These are phyloP conservation scores for Drosophila burlai DNA, from an alignment of 1,140 invertebrate species.

Conservation along the genomic window DNA sequence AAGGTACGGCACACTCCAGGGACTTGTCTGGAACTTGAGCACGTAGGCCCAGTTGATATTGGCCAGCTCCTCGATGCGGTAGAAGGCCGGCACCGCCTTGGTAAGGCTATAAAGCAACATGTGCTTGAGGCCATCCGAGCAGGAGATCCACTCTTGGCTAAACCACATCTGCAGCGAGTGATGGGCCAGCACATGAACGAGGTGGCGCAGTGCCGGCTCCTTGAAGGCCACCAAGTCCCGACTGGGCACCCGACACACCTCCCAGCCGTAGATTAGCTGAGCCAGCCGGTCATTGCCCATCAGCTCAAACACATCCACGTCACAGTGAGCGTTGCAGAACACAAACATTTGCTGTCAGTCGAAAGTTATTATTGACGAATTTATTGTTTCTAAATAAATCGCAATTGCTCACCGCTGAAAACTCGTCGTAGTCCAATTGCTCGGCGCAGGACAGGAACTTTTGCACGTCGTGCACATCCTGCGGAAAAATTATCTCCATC, in stretches of 20 bases:
- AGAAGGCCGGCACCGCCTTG: constrained; percentile 35
- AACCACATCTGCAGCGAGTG: constrained; percentile 72
- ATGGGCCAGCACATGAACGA: constrained; percentile 60
- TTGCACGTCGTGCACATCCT: constrained; percentile 32
- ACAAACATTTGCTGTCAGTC: constrained; percentile 66
- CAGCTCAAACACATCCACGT: constrained; percentile 75
- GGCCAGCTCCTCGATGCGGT: constrained; percentile 44
- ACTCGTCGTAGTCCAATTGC: constrained; percentile 62
- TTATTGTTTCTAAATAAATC: neutral
- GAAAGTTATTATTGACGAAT: neutral
- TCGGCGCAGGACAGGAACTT: constrained; percentile 60
- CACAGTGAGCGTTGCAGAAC: constrained; percentile 49
- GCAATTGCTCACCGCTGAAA: constrained; percentile 44
- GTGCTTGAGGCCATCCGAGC: constrained; percentile 45
- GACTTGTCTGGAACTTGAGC: constrained; percentile 49
- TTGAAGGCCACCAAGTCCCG: constrained; percentile 9
- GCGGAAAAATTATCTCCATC: constrained; percentile 64
- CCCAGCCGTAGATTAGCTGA: constrained; percentile 72
- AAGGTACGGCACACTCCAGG: constrained; percentile 68
- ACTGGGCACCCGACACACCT: constrained; percentile 52
- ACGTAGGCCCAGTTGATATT: constrained; percentile 72
- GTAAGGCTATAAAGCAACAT: constrained; percentile 56
- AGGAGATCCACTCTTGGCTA: constrained; percentile 70
- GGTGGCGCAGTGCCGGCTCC: constrained; percentile 42
- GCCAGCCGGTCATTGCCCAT: constrained; percentile 67